phyloP scores from a whole-genome alignment of 2,888 invertebrate genomes.

The Andrena camellia region DNA sequence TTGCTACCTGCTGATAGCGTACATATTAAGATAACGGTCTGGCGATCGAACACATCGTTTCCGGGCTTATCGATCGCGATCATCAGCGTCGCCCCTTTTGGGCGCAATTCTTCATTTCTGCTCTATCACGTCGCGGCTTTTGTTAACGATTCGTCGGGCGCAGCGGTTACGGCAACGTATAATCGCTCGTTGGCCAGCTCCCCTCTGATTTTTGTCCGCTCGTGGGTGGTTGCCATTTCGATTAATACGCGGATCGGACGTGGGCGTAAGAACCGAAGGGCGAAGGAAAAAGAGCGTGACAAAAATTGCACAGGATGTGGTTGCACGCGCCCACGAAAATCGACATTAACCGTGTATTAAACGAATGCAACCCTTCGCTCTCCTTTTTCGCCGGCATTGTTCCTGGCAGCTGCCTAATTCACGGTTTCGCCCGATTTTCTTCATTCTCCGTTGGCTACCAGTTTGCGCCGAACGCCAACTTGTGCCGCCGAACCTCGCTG shows the following conservation, averaged over 20 bases:
- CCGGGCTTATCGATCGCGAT: no score
- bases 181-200: conserved; percentile 1
- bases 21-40: no score
- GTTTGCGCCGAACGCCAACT: not conserved
- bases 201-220: conserved; percentile 50
- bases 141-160: conserved; percentile 8
- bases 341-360: conserved; percentile 64
- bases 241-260: conserved; percentile 39
- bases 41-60: no score
- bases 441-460: not conserved
- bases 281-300: conserved; percentile 47
- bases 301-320: conserved; percentile 73
- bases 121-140: not conserved
- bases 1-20: no score
- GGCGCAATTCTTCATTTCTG: conserved; percentile 6
- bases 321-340: conserved; percentile 68
- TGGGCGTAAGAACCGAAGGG: conserved; percentile 28
- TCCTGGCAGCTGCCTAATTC: conserved; percentile 71
- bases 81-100: no score
- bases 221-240: conserved; percentile 62
- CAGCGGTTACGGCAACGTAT: conserved; percentile 8
- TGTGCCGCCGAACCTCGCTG: not conserved
- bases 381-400: conserved; percentile 22
- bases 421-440: conserved; percentile 48
- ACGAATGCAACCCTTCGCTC: conserved; percentile 57